phyloP scores from a whole-genome alignment of 2,113 vertebrate species.

The Arizona elegans region DNA sequence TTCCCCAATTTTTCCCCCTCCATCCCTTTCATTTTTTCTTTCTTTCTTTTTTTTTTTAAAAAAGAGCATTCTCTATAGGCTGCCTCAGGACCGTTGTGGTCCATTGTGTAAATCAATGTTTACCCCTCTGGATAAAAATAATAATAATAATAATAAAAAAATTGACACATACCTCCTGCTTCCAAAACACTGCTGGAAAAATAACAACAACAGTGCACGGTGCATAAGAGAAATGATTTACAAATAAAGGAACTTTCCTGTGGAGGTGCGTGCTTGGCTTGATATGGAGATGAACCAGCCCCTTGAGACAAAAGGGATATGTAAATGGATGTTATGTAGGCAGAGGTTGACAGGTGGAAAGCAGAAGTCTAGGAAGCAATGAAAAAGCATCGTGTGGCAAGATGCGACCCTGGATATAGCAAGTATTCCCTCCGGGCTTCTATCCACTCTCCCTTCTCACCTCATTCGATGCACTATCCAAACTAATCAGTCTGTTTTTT shows the following conservation, averaged over 20 bases:
- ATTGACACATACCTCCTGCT: rapidly evolving
- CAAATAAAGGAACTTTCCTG: neutral
- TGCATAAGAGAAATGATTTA: conserved; percentile 53
- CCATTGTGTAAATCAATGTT: conserved; percentile 35
- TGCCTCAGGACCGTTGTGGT: conserved; percentile 21
- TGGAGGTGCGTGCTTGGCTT: conserved; percentile 52
- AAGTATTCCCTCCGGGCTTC: neutral
- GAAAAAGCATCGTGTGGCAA: no score
- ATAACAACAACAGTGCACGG: conserved; percentile 27
- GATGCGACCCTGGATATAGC: neutral
- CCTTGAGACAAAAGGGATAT: conserved; percentile 33
- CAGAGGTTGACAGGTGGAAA: neutral
- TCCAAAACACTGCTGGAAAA: conserved; percentile 47
- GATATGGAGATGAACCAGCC: conserved; percentile 42
- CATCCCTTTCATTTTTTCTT: rapidly evolving
- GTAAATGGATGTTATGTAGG: neutral
- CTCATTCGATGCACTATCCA: neutral
- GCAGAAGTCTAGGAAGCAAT: neutral
- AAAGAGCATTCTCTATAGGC: neutral
- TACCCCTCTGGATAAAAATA: conserved; percentile 50
- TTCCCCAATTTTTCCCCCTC: neutral
- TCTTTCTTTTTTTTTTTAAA: neutral
- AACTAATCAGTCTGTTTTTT: neutral
- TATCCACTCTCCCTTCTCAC: neutral
- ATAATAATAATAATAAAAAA: neutral